These are phyloP conservation scores for Apodemus sylvaticus DNA, from an alignment of 2,113 vertebrate genomes.

Conservation along the genomic window DNA sequence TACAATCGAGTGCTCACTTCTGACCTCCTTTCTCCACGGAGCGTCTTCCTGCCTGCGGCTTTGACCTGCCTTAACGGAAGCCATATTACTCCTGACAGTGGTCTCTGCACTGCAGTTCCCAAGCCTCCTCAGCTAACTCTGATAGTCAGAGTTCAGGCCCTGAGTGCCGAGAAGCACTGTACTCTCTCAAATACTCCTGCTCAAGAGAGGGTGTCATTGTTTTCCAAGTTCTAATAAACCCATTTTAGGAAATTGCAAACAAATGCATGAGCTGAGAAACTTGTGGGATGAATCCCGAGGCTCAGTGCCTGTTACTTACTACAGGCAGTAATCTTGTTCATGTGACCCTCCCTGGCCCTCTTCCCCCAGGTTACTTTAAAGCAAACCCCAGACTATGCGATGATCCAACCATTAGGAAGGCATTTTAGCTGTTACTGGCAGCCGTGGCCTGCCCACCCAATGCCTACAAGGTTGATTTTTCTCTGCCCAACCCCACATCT, in stretches of 20 bases:
- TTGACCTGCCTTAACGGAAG: not conserved
- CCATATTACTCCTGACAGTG: not conserved
- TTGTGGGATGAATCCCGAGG: not conserved
- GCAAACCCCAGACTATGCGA: not conserved
- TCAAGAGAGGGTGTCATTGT: not conserved
- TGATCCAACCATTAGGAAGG: not conserved
- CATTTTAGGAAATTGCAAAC: not conserved
- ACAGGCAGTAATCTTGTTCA: not conserved
- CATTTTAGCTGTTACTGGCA: not conserved
- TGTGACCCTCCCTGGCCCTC: accelerated
- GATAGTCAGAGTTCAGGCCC: not conserved
- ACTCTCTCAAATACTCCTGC: conserved; percentile 12
- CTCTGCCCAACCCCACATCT: not conserved
- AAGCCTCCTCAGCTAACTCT: not conserved
- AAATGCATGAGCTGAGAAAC: not conserved
- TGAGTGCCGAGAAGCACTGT: not conserved
- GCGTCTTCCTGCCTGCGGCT: not conserved
- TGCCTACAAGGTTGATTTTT: not conserved
- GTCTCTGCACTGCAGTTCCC: conserved; percentile 1
- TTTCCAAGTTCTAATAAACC: not conserved
- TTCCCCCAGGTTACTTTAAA: conserved; percentile 21
- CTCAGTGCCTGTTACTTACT: too few species aligned
- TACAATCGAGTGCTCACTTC: conserved; percentile 40
- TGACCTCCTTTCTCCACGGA: not conserved
- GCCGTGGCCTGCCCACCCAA: not conserved